phyloP scores from a whole-genome alignment of 2,113 vertebrate genomes.

The Origma solitaria region DNA sequence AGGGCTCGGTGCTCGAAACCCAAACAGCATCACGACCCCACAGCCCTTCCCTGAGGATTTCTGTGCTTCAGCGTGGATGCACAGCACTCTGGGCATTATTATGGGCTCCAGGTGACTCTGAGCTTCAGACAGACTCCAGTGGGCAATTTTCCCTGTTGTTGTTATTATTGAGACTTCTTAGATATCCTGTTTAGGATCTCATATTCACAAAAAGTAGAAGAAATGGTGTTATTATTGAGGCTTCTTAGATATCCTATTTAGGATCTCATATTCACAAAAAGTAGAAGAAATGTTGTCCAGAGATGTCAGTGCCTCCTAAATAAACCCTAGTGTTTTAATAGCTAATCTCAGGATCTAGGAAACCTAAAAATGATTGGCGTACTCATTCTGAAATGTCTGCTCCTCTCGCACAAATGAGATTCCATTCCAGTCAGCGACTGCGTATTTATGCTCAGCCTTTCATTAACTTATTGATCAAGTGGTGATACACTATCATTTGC shows the following conservation, averaged over 20 bases:
- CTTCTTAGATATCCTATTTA: background rate
- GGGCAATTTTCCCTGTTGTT: background rate
- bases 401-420: constrained; percentile 51
- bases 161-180: background rate
- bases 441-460: constrained; percentile 53
- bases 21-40: too few relatives aligned
- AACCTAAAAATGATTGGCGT: constrained; percentile 24
- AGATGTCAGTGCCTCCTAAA: background rate
- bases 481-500: background rate
- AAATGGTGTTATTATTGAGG: background rate
- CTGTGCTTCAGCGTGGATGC: background rate
- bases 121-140: background rate
- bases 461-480: constrained; percentile 11
- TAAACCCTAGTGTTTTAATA: background rate
- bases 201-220: background rate
- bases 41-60: background rate
- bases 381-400: constrained; percentile 28
- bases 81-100: background rate
- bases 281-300: background rate
- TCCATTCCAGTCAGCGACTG: constrained; percentile 65
- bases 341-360: background rate
- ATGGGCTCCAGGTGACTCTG: background rate
- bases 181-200: background rate
- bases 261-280: background rate
- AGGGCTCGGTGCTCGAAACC: background rate